Base-by-base conservation (phyloP, 1,140 invertebrate species). In the Pseudomyrmex gracilis region DNA sequence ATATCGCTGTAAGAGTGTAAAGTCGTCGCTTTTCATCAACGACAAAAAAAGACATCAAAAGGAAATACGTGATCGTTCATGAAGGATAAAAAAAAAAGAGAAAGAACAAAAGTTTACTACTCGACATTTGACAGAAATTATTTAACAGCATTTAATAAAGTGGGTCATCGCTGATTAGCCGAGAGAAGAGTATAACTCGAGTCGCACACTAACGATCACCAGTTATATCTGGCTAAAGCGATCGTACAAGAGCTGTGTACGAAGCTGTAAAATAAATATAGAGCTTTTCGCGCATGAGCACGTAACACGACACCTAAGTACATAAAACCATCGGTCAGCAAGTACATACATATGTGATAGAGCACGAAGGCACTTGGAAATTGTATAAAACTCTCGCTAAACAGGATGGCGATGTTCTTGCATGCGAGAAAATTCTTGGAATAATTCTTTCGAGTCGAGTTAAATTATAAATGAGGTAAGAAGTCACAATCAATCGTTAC, bases 191-290 rank as follows among this genome's bases (percentile, higher is more conserved):
- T 63, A 34, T 34, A 73, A 73, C 17, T 82, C 68, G 82, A 61
- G 73, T 73, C 67, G 66, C 63, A 71, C 73, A 47, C 57, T 78
- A 77, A 71, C 55, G 73, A 78, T 84, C 74, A 76, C 61, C 60
- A 45, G 47, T 43, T 67, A 49, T 47, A 67, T 43, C 17, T 47
- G 58, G 67, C 22, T 64, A 58, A 70, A 60, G 20, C 53, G 55
- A 83, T 66, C 64, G 20, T 70, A 67, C 51, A 61, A 53, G 49
- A 13, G 55, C 22, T 71, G 45, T 68, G 61, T 86, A 86, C 82
- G 70, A 84, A 84, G 82, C 82, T 84, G 85, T 86, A 87, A 85
- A 87, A 83, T 84, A 85, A 86, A 86, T 34, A 74, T 86, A 71
- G 83, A 74, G 57, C 45, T 82, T 82, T 73, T 73, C 76, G 61